Evolutionary conservation across 2,113 vertebrate species (phyloP), one percentile per base, ranked within the genome.

Genomic region (Ceyx melanurus): DNA sequence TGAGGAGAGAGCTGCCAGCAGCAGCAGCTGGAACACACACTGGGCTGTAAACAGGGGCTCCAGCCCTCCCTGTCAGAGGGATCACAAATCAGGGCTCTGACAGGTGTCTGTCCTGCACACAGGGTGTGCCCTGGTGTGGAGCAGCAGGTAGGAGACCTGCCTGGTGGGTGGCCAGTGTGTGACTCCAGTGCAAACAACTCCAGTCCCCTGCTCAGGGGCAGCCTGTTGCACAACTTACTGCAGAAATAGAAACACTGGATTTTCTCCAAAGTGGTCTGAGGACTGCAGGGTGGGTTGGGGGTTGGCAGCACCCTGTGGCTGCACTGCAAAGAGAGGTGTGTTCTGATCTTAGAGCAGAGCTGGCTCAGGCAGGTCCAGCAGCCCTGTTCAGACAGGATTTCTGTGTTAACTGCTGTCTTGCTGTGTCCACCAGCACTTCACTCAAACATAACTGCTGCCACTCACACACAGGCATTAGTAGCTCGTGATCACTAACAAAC

Each of bases 91-190:
- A 92, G 9, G 89, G 78, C 72, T 53, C 90, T 83, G 96, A 96
- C 97, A 98, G 97, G 97, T 97, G 97, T 92, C 92, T 78, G 92
- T 71, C 77, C 85, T 50, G 95, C 65, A 3, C 4, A 29, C 88
- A 90, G 82, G 54, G 37, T 22, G 50, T 91, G 92, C 93, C 86
- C 75, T 54, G 56, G 76, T 64, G 83, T 37, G 77, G 80, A 86
- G 89, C 82, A 92, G 88, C 96, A 96, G 96, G 96, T 97, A 96
- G 94, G 82, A 82, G 78, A 94, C 89, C 77, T 90, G 88, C 70
- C 3, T 89, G 86, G 88, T 98, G 98, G 96, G 98, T 98, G 98
- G 98, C 97, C 98, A 94, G 79, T 78, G 96, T 94, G 97, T 92
- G 96, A 97, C 96, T 97, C 97, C 94, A 92, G 92, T 96, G 86